Evolutionary conservation across 2,888 invertebrate genomes (phyloP), one percentile per base, ranked within the genome.

Genomic region (Diplazon laetatorius): DNA sequence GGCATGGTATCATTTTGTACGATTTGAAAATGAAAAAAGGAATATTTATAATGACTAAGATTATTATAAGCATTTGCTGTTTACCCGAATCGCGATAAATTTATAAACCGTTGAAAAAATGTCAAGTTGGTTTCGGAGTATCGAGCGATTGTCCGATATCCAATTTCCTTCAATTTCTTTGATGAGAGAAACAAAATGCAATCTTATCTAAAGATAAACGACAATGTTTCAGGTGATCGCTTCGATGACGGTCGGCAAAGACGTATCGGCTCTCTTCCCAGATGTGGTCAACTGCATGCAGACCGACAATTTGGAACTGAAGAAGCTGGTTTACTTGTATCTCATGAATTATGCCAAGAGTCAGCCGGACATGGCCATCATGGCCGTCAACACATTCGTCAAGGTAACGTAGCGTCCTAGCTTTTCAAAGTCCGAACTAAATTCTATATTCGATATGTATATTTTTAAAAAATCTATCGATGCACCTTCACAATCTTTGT

Each of bases 241-340:
- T 22, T 98, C 98, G 80, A 99, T 99, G 99, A 99, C 99, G 5
- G 99, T 99, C 20, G 99, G 99, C 66, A 99, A 99, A 93, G 99
- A 99, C 94, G 99, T 99, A 0, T 97, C 97, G 0, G 98, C 99
- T 0, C 92, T 99, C 14, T 99, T 99, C 90, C 99, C 99, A 0
- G 99, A 99, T 91, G 99, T 99, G 0, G 99, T 99, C 30, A 99
- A 99, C 92, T 99, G 99, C 91, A 99, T 99, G 99, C 99, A 99
- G 92, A 99, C 99, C 0, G 99, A 99, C 91, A 99, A 99, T 92
- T 92, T 99, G 89, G 99, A 99, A 91, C 92, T 99, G 85, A 99
- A 99, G 92, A 99, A 99, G 89, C 93, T 99, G 62, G 99, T 99
- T 0, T 99, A 99, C 91, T 93, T 99, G 65, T 99, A 99, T 91